phyloP scores from a whole-genome alignment of 2,888 invertebrate species.

The Catocala sponsa region DNA sequence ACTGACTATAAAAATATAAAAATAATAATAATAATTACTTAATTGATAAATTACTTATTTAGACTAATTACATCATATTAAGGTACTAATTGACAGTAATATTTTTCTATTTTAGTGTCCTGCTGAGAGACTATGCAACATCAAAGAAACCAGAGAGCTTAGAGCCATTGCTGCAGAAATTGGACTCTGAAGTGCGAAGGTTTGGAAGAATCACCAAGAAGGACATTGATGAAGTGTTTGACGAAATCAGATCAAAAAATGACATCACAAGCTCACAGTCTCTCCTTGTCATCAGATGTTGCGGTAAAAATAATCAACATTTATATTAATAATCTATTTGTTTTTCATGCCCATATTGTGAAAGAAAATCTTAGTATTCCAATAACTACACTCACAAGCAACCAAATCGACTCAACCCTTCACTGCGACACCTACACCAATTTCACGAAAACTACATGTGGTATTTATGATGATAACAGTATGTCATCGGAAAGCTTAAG shows the following conservation, averaged over 20 bases:
- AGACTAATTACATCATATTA: too few species aligned
- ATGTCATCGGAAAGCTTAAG: too few species aligned
- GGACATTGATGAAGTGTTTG: constrained; percentile 93
- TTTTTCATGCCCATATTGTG: not conserved
- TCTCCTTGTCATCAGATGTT: constrained; percentile 93
- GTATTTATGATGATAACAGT: too few species aligned
- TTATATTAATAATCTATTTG: not conserved
- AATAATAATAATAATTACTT: too few species aligned
- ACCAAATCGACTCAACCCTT: too few species aligned
- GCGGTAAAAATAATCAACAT: constrained; percentile 86
- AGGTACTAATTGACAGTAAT: not conserved
- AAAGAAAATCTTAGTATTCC: too few species aligned
- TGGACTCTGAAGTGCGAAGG: constrained; percentile 91
- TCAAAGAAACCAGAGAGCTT: constrained; percentile 88
- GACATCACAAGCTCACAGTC: constrained; percentile 94
- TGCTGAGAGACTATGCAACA: constrained; percentile 86
- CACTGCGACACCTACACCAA: too few species aligned
- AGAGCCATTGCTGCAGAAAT: constrained; percentile 90
- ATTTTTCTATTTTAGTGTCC: constrained; percentile 81
- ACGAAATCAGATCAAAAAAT: constrained; percentile 90
- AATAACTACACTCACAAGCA: too few species aligned
- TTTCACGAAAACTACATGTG: too few species aligned
- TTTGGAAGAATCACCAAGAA: constrained; percentile 91
- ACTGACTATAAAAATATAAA: too few species aligned
- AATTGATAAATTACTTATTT: too few species aligned